These are phyloP conservation scores for Creontiades dilutus DNA, from an alignment of 2,888 invertebrate species.

Conservation along the genomic window DNA sequence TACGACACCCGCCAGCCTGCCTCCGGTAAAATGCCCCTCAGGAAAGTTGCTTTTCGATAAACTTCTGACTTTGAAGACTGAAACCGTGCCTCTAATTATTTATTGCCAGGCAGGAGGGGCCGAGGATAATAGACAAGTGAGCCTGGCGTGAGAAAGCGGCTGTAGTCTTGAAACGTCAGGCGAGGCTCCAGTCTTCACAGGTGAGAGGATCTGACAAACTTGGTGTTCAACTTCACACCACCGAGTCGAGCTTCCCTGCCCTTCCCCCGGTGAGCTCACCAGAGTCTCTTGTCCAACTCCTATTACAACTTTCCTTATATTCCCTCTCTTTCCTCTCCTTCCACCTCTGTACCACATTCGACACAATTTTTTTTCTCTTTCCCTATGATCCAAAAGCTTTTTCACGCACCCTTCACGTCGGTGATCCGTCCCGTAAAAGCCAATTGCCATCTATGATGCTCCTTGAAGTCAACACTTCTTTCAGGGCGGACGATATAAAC, in stretches of 20 bases:
- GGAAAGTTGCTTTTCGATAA: constrained; percentile 28
- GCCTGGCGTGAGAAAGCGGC: constrained; percentile 59
- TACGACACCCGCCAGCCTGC: neutral
- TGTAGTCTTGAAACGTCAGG: constrained; percentile 60
- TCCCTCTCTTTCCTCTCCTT: constrained; percentile 21
- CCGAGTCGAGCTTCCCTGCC: constrained; percentile 46
- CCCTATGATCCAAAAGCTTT: neutral
- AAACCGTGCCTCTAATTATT: constrained; percentile 54
- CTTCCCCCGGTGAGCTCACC: constrained; percentile 26
- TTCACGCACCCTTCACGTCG: neutral
- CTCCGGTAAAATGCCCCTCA: neutral
- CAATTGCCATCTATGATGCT: neutral
- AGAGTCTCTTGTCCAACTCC: constrained; percentile 57
- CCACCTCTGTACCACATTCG: neutral
- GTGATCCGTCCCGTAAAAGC: neutral
- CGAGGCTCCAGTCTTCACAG: constrained; percentile 57
- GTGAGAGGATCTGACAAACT: constrained; percentile 67
- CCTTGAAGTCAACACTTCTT: too few relatives aligned
- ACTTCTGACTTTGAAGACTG: constrained; percentile 30
- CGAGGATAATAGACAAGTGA: constrained; percentile 50
- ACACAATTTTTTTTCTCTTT: neutral
- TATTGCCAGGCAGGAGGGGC: constrained; percentile 42
- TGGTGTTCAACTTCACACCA: constrained; percentile 66
- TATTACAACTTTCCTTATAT: constrained; percentile 65
- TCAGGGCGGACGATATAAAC: too few relatives aligned